phyloP scores from a whole-genome alignment of 2,113 vertebrate species.

The Chrysemys picta region DNA sequence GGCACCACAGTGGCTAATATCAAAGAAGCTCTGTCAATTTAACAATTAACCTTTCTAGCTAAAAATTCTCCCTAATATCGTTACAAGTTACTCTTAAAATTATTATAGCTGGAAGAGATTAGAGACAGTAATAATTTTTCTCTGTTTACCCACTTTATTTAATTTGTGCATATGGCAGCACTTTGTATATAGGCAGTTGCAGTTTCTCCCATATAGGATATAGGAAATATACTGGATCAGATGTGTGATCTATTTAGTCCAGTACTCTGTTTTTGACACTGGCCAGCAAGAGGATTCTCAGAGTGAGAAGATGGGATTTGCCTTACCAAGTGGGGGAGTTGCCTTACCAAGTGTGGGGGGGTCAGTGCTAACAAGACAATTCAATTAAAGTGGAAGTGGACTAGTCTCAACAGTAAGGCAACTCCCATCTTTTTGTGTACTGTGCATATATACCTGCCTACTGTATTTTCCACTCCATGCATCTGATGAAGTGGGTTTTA shows the following conservation, averaged over 20 bases:
- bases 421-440: too few relatives aligned
- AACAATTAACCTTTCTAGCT: not conserved
- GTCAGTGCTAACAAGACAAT: too few relatives aligned
- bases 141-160: not conserved
- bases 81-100: conserved; percentile 15
- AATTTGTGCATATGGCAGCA: not conserved
- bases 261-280: not conserved
- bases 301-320: not conserved
- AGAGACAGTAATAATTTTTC: conserved; percentile 2
- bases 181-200: not conserved
- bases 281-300: not conserved
- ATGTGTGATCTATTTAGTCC: not conserved
- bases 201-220: not conserved
- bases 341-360: too few relatives aligned
- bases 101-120: not conserved
- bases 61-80: not conserved
- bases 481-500: too few relatives aligned
- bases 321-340: too few relatives aligned
- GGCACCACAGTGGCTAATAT: not conserved
- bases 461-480: too few relatives aligned
- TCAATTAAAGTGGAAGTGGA: too few relatives aligned
- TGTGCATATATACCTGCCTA: too few relatives aligned
- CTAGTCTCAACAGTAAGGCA: too few relatives aligned
- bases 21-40: not conserved
- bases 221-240: not conserved